Evolutionary conservation across 2,113 vertebrate genomes (phyloP).

Genomic region (Plecturocebus donacophilus): DNA sequence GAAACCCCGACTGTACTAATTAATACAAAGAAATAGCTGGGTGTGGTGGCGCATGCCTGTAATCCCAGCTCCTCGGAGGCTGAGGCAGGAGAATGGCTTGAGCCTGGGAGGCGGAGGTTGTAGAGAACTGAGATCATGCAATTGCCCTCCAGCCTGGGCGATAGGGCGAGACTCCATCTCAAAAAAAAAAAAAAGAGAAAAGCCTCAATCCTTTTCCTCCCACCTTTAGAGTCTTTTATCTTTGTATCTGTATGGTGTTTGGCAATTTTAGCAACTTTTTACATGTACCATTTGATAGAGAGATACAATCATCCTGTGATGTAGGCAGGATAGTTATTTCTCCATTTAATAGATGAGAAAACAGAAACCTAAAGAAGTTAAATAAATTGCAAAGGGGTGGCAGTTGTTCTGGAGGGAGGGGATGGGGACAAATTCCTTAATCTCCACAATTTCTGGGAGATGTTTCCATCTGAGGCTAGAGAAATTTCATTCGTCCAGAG

Average conservation of each 20-base stretch:
- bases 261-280: not conserved
- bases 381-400: not conserved
- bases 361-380: not conserved
- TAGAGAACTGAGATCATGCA: fast-evolving
- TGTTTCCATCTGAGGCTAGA: not conserved
- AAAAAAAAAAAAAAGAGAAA: too few relatives aligned
- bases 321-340: not conserved
- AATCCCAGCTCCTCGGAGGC: too few relatives aligned
- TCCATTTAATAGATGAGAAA: not conserved
- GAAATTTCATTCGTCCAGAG: not conserved
- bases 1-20: too few relatives aligned
- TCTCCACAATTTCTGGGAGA: not conserved
- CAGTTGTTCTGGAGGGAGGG: not conserved
- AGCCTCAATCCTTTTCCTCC: not conserved
- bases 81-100: too few relatives aligned
- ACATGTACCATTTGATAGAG: not conserved
- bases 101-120: too few relatives aligned
- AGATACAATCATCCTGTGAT: not conserved
- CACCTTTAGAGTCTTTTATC: not conserved
- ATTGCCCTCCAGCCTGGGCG: too few relatives aligned
- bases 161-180: too few relatives aligned
- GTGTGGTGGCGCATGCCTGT: too few relatives aligned
- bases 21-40: too few relatives aligned
- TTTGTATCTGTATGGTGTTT: not conserved
- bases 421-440: not conserved